These are phyloP conservation scores for Geothlypis trichas DNA, from an alignment of 2,113 vertebrate species.

Conservation along the genomic window DNA sequence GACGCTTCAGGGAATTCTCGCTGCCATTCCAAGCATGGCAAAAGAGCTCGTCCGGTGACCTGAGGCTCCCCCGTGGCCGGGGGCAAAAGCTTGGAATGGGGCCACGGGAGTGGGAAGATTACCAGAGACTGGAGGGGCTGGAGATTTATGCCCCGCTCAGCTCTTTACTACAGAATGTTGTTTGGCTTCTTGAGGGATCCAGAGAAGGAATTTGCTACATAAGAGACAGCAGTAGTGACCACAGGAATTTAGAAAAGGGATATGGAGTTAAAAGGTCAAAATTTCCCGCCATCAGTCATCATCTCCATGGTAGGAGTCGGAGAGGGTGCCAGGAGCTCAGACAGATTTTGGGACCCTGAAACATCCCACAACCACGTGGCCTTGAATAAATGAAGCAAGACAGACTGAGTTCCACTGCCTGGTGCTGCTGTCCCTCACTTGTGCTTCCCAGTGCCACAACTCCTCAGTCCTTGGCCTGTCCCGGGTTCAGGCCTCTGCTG, in stretches of 20 bases:
- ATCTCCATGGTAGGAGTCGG: background rate
- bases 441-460: background rate
- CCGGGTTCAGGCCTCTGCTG: background rate
- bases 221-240: slow-evolving; percentile 48
- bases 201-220: background rate
- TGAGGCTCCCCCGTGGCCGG: background rate
- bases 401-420: background rate
- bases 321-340: slow-evolving; percentile 5
- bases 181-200: slow-evolving; percentile 18
- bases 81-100: background rate
- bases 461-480: background rate
- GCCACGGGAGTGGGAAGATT: background rate
- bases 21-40: slow-evolving; percentile 64
- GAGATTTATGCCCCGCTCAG: background rate
- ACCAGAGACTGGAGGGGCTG: background rate
- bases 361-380: background rate
- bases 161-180: slow-evolving; percentile 19
- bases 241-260: slow-evolving; percentile 54
- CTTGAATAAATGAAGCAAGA: background rate
- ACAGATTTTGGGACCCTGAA: background rate
- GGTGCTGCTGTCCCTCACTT: background rate
- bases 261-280: slow-evolving; percentile 53
- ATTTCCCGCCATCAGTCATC: slow-evolving; percentile 31
- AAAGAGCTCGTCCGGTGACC: slow-evolving; percentile 47
- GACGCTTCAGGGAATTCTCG: slow-evolving; percentile 67